These are phyloP conservation scores for Myotis davidii DNA, from an alignment of 2,113 vertebrate genomes.

Conservation along the genomic window DNA sequence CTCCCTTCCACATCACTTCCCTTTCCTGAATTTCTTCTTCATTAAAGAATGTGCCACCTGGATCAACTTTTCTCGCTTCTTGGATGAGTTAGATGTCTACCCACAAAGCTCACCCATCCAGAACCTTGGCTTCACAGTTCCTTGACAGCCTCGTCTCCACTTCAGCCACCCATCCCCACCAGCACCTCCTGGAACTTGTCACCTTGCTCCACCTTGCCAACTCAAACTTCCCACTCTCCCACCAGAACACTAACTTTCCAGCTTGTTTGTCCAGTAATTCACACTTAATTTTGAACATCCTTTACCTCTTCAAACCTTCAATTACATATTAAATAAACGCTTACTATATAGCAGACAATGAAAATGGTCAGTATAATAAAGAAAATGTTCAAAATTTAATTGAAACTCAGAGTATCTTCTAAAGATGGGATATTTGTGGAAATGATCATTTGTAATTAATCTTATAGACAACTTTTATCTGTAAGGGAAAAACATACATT, in stretches of 20 bases:
- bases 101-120: not conserved
- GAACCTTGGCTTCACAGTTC: not conserved
- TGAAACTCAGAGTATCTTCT: not conserved
- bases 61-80: not conserved
- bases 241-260: not conserved
- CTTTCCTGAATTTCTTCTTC: not conserved
- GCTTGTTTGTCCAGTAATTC: not conserved
- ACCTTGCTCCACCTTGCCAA: not conserved
- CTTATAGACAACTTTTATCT: not conserved
- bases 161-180: not conserved
- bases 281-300: not conserved
- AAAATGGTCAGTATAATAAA: not conserved
- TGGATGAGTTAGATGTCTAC: not conserved
- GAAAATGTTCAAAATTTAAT: constrained; percentile 1
- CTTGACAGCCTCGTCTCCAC: not conserved
- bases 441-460: not conserved
- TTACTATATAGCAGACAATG: not conserved
- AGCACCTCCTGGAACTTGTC: not conserved
- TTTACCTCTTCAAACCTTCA: not conserved
- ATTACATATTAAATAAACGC: not conserved
- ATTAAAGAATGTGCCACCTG: not conserved
- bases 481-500: not conserved
- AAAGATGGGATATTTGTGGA: not conserved
- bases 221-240: not conserved
- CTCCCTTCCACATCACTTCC: not conserved